Evolutionary conservation across 2,888 invertebrate species (phyloP).

Genomic region (Apomyelois bistriatella): DNA sequence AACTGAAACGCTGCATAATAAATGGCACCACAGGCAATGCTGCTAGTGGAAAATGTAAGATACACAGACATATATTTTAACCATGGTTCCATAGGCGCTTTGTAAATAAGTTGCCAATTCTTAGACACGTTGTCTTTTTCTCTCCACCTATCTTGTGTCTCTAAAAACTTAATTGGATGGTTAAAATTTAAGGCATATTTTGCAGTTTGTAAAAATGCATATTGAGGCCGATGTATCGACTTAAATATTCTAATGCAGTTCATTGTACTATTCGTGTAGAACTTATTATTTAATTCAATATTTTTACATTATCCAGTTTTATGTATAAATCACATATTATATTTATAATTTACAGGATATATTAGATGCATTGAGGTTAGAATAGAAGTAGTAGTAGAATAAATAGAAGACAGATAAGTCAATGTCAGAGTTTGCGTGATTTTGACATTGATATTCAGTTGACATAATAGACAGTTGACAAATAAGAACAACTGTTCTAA

Average conservation of each 20-base stretch:
- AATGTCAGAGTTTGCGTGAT: too few relatives aligned
- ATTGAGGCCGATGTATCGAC: slow-evolving; percentile 30
- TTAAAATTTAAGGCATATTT: slow-evolving; percentile 37
- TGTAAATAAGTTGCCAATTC: slow-evolving; percentile 64
- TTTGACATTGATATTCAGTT: too few relatives aligned
- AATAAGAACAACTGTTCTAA: too few relatives aligned
- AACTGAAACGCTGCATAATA: slow-evolving; percentile 56
- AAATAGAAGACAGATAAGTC: too few relatives aligned
- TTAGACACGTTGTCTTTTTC: slow-evolving; percentile 52
- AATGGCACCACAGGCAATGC: slow-evolving; percentile 34
- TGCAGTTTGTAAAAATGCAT: slow-evolving; percentile 29
- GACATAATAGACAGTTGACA: too few relatives aligned
- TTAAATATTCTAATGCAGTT: slow-evolving; percentile 45
- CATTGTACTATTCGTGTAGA: slow-evolving; percentile 30
- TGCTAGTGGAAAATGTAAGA: slow-evolving; percentile 49
- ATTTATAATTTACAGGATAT: too few relatives aligned
- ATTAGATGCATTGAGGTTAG: too few relatives aligned
- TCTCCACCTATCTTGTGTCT: slow-evolving; percentile 56
- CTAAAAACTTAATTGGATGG: slow-evolving; percentile 55
- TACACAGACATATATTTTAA: slow-evolving; percentile 53
- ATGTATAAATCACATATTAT: too few relatives aligned
- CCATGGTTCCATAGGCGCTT: slow-evolving; percentile 60
- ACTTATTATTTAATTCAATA: background rate
- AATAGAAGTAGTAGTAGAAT: too few relatives aligned
- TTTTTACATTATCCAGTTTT: background rate